Evolutionary conservation across 35 echinoderm and acorn worm species (phyloP).

Genomic region (Lytechinus pictus): DNA sequence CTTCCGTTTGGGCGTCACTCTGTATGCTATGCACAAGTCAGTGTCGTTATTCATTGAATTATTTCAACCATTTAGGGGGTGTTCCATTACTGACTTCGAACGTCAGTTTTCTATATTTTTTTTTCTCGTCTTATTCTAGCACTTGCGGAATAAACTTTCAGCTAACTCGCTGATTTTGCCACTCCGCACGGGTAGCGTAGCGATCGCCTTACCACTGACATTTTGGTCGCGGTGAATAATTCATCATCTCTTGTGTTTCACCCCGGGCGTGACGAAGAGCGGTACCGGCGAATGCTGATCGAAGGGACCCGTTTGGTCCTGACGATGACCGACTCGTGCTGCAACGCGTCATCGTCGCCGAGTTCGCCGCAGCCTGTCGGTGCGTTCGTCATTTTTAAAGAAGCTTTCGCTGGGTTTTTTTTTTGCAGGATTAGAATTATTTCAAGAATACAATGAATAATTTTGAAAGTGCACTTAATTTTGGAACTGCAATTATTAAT

Average conservation of each 20-base stretch:
- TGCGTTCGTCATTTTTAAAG: too few relatives aligned
- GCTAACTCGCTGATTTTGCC: background rate
- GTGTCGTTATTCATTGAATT: slow-evolving; percentile 1
- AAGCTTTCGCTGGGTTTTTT: too few relatives aligned
- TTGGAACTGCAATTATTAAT: too few relatives aligned
- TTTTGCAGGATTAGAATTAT: too few relatives aligned
- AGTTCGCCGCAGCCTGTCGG: background rate
- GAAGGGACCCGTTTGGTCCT: background rate
- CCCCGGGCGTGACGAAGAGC: background rate
- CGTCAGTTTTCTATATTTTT: background rate
- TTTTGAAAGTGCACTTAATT: too few relatives aligned
- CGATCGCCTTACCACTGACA: background rate
- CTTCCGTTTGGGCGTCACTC: too few relatives aligned
- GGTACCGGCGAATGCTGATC: background rate
- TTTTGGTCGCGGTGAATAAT: slow-evolving; percentile 4
- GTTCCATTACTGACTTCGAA: background rate
- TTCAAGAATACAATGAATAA: too few relatives aligned
- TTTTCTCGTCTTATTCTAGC: background rate
- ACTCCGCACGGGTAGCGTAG: background rate
- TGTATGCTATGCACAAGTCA: background rate
- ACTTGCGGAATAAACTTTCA: slow-evolving; percentile 18
- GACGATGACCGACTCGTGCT: background rate
- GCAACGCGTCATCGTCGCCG: background rate
- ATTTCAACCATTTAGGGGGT: background rate
- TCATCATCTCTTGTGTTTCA: background rate